A percentile compares a stretch with the other conserved stretches of the same genome.
phyloP scores from a whole-genome alignment of 2,888 invertebrate genomes.

The Crematogaster levior region DNA sequence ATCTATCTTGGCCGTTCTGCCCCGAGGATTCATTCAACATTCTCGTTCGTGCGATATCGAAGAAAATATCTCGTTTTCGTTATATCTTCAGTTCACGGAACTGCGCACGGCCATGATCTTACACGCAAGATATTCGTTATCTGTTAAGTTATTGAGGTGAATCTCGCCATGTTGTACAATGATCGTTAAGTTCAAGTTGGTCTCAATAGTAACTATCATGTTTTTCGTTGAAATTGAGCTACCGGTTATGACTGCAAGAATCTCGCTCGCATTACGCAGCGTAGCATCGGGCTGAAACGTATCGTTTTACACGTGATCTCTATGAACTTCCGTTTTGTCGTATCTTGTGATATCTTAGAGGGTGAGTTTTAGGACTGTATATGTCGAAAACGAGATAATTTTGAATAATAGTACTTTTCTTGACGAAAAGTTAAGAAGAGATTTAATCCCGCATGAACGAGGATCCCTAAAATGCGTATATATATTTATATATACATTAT shows the following conservation, averaged over 20 bases:
- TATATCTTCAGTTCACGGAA: not conserved
- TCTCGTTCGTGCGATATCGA: slow-evolving; percentile 38
- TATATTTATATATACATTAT: slow-evolving; percentile 50
- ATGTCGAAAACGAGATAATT: slow-evolving; percentile 18
- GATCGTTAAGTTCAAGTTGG: not conserved
- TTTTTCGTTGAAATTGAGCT: slow-evolving; percentile 13
- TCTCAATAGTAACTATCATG: not conserved
- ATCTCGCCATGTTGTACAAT: slow-evolving; percentile 19
- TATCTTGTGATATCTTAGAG: slow-evolving; percentile 32
- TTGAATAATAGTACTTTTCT: slow-evolving; percentile 60
- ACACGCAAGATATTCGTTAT: slow-evolving; percentile 17
- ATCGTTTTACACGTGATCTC: slow-evolving; percentile 24
- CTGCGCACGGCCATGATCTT: slow-evolving; percentile 6
- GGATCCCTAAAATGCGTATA: slow-evolving; percentile 54
- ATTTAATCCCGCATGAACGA: slow-evolving; percentile 57
- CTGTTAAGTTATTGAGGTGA: slow-evolving; percentile 14
- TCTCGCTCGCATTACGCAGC: slow-evolving; percentile 13
- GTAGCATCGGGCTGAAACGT: slow-evolving; percentile 3
- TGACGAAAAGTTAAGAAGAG: slow-evolving; percentile 45
- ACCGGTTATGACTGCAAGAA: not conserved
- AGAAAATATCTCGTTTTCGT: slow-evolving; percentile 22
- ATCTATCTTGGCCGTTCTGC: slow-evolving; percentile 39
- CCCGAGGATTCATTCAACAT: slow-evolving; percentile 25
- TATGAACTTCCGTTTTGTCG: slow-evolving; percentile 21
- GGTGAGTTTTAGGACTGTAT: not conserved